Evolutionary conservation across 1,140 invertebrate genomes (phyloP), one percentile per base, ranked within the genome.

Genomic region (fruit fly (Drosophila melanogaster)): DNA sequence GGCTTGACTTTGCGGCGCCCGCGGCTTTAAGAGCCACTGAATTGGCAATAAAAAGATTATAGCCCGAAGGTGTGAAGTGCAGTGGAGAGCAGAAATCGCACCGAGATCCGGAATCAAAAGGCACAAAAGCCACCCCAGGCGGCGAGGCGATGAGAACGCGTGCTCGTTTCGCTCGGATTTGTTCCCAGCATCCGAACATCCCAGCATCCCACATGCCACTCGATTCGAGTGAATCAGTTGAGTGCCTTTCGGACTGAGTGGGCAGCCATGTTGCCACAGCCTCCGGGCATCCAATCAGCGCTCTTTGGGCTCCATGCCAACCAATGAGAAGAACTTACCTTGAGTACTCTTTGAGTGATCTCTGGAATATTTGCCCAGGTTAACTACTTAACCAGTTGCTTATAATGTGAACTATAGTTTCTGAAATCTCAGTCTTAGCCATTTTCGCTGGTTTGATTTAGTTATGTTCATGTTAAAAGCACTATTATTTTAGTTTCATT

Each of bases 1-100:
- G 66, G 64, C 66, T 59, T 83, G 83, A 87, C 83, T 87, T 77
- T 58, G 57, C 59, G 57, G 50, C 47, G 83, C 83, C 76, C 76
- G 71, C 76, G 62, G 77, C 73, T 73, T 77, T 73, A 89, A 90
- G 80, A 91, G 76, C 76, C 78, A 91, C 78, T 91, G 71, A 91
- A 91, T 80, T 85, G 83, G 83, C 81, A 91, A 91, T 91, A 91
- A 91, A 91, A 89, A 91, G 80, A 91, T 90, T 91, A 89, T 86
- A 77, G 89, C 89, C 84, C 71, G 83, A 91, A 91, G 89, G 89
- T 89, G 89, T 85, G 79, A 90, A 90, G 79, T 83, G 72, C 79
- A 74, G 60, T 74, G 60, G 50, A 71, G 83, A 38, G 33, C 12
- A 46, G 46, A 33, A 38, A 69, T 44, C 41, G 26, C 43, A 43